phyloP scores from a whole-genome alignment of 2,797 vertebrate species.

The Nyctalus aviator region DNA sequence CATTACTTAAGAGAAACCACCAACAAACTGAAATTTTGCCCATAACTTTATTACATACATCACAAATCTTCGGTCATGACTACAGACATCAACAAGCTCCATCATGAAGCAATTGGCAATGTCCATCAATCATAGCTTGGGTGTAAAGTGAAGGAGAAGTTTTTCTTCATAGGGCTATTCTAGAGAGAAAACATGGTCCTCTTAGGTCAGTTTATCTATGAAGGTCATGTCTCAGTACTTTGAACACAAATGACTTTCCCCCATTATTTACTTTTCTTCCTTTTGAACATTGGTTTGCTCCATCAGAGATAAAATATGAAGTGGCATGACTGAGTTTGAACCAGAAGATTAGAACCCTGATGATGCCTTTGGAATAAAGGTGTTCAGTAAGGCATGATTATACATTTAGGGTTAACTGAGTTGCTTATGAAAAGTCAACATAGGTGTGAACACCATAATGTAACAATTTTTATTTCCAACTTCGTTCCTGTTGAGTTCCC shows the following conservation, averaged over 20 bases:
- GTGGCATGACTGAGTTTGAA: background rate
- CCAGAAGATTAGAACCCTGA: background rate
- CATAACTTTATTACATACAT: constrained; percentile 53
- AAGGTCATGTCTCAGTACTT: constrained; percentile 62
- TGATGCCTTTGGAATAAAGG: background rate
- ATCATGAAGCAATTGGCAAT: constrained; percentile 73
- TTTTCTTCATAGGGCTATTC: constrained; percentile 65
- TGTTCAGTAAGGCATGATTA: background rate
- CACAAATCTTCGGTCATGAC: constrained; percentile 23
- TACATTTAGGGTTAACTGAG: background rate
- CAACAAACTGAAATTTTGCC: constrained; percentile 3
- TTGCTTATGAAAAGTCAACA: background rate
- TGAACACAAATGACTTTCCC: constrained; percentile 48
- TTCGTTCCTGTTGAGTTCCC: background rate
- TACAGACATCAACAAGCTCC: constrained; percentile 56
- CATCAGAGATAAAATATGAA: constrained; percentile 54
- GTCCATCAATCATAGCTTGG: constrained; percentile 75
- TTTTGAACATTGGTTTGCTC: constrained; percentile 32
- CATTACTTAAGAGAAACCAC: background rate
- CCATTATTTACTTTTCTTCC: constrained; percentile 62
- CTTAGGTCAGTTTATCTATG: constrained; percentile 58
- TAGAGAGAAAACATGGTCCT: constrained; percentile 68
- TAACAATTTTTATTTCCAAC: background rate
- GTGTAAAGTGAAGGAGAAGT: constrained; percentile 30
- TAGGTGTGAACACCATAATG: background rate